Evolutionary conservation across 2,888 invertebrate genomes (phyloP), one percentile per base, ranked within the genome.

Genomic region (Tetramorium bicarinatum): DNA sequence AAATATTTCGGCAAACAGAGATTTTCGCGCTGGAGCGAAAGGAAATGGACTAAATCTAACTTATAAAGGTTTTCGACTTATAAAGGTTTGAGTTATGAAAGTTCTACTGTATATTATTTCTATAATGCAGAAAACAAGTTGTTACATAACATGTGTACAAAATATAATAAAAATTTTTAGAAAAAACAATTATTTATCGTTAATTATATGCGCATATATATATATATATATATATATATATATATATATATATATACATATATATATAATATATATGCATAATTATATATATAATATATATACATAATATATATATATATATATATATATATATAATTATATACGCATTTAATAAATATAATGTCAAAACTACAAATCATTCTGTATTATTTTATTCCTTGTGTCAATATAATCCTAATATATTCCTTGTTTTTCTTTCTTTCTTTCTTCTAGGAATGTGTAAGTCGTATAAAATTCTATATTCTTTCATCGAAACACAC

Each of bases 41-140:
- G 4, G 29, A 34, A 34, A 34, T 4, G 29, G 29, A 34, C 0
- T 34, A 34, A 34, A 34, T 34, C 29, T 34, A 34, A 34, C 29
- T 34, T 34, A 4, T 3, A 34, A 29, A 29, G 29, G 2, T 29
- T 29, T 29, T 25, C 25, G 25, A 29, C 29, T 29, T 29, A 3
- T 29, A 29, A 34, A 34, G 29, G 29, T 34, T 34, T 34, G 29
- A 34, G 29, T 34, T 34, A 34, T 34, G 29, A 34, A 34, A 4
- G 4, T 34, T 4, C 29, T 34, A 34, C 0, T 34, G 18, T 25
- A 56, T 15, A 13, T 38, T 8, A 74, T 18, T 13, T 13, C n/a
- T 59, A 34, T 29, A 4, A 9, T 41, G n/a, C 13, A 67, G 15
- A 79, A 79, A 79, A 67, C 59, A 79, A 79, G 44, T 79, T 67